Evolutionary conservation across 1,140 invertebrate species (phyloP), one percentile per base, ranked within the genome.

Genomic region (Trachelipus rathkii): DNA sequence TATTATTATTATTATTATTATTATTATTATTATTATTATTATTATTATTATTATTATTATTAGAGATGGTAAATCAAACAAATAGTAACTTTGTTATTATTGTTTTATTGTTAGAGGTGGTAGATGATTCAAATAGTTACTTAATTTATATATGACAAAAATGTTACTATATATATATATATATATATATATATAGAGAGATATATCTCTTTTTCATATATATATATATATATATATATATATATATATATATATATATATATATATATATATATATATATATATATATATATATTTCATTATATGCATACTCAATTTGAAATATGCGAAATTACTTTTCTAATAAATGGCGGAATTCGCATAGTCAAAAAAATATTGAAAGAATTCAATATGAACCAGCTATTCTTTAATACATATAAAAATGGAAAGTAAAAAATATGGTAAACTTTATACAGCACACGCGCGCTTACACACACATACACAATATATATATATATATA

Each of bases 151-250:
- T n/a, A n/a, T n/a, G n/a, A n/a, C n/a, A n/a, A n/a, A n/a, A n/a
- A n/a, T n/a, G n/a, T n/a, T n/a, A n/a, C n/a, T 33, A 33, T 33
- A 33, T 33, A 33, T 33, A 33, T 33, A 33, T 33, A 33, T 33
- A 33, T 33, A 33, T 33, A 33, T 33, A 33, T 33, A 33, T 33
- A 33, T 60, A 60, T n/a, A n/a, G n/a, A n/a, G n/a, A n/a, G n/a
- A n/a, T n/a, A n/a, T n/a, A n/a, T n/a, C n/a, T n/a, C n/a, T n/a
- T n/a, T n/a, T n/a, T n/a, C n/a, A n/a, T 60, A 60, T 60, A 60
- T 60, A 60, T 60, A 60, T 60, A 60, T 60, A 60, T 60, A 60
- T 60, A 60, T 60, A 60, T 60, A 60, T 60, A 60, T 60, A 60
- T 60, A 60, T 60, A 60, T 60, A 60, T 60, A 60, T 60, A 60